A percentile compares a stretch with the other conserved stretches of the same genome.
Conservation (phyloP, 2,797 vertebrate genomes). For the Lateolabrax maculatus region DNA sequence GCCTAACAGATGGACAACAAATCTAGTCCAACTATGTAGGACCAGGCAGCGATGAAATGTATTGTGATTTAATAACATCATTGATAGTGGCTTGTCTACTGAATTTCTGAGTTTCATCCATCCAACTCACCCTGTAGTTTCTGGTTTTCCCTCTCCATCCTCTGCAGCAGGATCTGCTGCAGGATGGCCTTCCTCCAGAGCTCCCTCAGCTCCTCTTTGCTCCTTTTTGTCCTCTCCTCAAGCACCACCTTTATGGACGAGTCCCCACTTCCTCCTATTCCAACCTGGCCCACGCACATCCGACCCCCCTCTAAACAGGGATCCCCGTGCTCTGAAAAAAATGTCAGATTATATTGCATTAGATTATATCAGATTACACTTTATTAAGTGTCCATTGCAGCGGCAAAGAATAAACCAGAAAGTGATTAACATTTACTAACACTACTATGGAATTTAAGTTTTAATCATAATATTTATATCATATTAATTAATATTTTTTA, state of each 20-base stretch:
- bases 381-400: neutral
- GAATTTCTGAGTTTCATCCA: neutral
- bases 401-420: neutral
- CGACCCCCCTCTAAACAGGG: slow-evolving; percentile 87
- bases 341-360: slow-evolving; percentile 14
- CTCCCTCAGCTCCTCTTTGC: slow-evolving; percentile 89
- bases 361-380: neutral
- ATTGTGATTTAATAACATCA: neutral
- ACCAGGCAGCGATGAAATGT: neutral
- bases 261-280: slow-evolving; percentile 76
- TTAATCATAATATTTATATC: neutral
- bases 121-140: slow-evolving; percentile 92
- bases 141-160: slow-evolving; percentile 98
- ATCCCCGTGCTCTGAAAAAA: slow-evolving; percentile 87
- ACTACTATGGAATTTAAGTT: neutral
- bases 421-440: neutral
- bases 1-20: neutral
- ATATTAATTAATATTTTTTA: too few relatives aligned
- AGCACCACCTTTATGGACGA: slow-evolving; percentile 82
- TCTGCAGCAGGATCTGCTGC: slow-evolving; percentile 96
- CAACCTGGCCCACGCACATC: slow-evolving; percentile 81
- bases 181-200: slow-evolving; percentile 97
- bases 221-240: slow-evolving; percentile 87
- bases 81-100: too few relatives aligned
- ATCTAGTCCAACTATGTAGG: neutral